Evolutionary conservation across 2,888 invertebrate species (phyloP).

Genomic region (Aporophyla lueneburgensis): DNA sequence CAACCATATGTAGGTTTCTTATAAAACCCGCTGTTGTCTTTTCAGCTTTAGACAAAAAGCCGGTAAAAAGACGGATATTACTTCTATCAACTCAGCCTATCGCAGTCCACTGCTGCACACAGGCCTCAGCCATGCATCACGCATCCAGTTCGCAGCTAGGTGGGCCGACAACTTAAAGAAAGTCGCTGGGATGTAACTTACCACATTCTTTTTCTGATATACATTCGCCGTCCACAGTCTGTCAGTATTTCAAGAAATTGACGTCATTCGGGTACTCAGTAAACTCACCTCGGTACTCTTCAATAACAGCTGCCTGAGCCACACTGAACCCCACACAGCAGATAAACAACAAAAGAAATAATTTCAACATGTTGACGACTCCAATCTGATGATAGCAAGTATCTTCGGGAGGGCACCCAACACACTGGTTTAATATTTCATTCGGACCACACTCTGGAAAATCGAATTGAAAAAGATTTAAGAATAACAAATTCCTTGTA

Average conservation of each 20-base stretch:
- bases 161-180: too few relatives aligned
- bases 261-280: too few relatives aligned
- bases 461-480: not conserved
- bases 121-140: too few relatives aligned
- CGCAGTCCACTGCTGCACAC: too few relatives aligned
- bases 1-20: too few relatives aligned
- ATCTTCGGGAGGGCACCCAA: constrained; percentile 20
- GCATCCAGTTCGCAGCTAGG: too few relatives aligned
- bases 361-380: constrained; percentile 16
- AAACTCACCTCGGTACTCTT: not conserved
- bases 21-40: too few relatives aligned
- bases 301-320: not conserved
- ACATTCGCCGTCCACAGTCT: not conserved
- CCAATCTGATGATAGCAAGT: constrained; percentile 23
- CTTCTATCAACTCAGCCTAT: too few relatives aligned
- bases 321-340: not conserved
- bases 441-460: constrained; percentile 32
- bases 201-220: constrained; percentile 26
- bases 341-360: not conserved
- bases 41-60: too few relatives aligned
- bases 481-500: not conserved
- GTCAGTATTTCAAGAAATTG: too few relatives aligned
- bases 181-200: too few relatives aligned
- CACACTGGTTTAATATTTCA: constrained; percentile 1
- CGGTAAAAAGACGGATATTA: too few relatives aligned